These are phyloP conservation scores for Lacerta viridis DNA, from an alignment of 2,797 vertebrate genomes.

Conservation along the genomic window DNA sequence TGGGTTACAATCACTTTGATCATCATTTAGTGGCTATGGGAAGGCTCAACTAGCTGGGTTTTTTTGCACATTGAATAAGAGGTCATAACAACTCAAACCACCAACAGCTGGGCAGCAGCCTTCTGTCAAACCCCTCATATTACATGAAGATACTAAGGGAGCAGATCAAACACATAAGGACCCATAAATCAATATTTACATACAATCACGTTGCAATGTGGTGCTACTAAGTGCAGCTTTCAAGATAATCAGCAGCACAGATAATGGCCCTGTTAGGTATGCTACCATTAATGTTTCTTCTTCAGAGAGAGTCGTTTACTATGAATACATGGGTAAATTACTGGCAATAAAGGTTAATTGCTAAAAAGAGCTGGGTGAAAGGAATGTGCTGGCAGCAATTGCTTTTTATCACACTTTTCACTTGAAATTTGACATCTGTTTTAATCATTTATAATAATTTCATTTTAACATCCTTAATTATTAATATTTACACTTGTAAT, in stretches of 20 bases:
- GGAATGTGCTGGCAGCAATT: conserved; percentile 36
- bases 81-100: neutral
- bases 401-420: conserved; percentile 49
- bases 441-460: conserved; percentile 61
- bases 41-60: neutral
- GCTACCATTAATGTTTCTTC: conserved; percentile 40
- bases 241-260: conserved; percentile 44
- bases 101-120: neutral
- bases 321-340: conserved; percentile 57
- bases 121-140: conserved; percentile 50
- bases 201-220: conserved; percentile 19
- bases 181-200: conserved; percentile 49
- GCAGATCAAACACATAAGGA: conserved; percentile 32
- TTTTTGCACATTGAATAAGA: neutral
- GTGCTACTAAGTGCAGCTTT: conserved; percentile 59
- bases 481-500: conserved; percentile 69
- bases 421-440: conserved; percentile 55
- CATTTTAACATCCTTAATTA: conserved; percentile 66
- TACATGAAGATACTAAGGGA: conserved; percentile 39
- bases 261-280: neutral
- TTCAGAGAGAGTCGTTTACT: conserved; percentile 32
- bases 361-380: conserved; percentile 26
- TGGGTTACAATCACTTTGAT: neutral
- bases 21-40: neutral
- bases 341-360: conserved; percentile 59